phyloP scores from a whole-genome alignment of 64 coral and sea anemone genomes.

The Actinia equina region DNA sequence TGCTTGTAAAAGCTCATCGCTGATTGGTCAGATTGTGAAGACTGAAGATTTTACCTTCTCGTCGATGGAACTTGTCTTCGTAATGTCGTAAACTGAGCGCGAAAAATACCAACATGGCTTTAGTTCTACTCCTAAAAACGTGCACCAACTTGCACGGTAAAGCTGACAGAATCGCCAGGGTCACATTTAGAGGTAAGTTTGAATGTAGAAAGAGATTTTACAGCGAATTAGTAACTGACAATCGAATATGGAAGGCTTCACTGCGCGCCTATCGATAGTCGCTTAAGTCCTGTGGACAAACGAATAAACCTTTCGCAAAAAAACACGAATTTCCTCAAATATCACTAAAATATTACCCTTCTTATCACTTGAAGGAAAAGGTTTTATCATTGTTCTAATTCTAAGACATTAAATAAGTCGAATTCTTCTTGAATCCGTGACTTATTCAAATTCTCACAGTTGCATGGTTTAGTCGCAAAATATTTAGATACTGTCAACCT shows the following conservation, averaged over 20 bases:
- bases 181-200: conserved; percentile 95
- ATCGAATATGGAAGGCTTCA: conserved; percentile 2
- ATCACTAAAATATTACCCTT: background rate
- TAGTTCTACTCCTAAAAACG: conserved; percentile 92
- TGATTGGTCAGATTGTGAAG: conserved; percentile 57
- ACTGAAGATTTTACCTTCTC: conserved; percentile 49
- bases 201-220: background rate
- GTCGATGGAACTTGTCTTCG: conserved; percentile 58
- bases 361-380: background rate
- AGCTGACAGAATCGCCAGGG: conserved; percentile 90
- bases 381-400: background rate
- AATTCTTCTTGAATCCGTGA: background rate
- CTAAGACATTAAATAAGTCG: background rate
- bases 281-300: background rate
- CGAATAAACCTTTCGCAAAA: background rate
- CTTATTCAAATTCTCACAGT: conserved; percentile 19
- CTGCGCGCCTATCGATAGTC: conserved; percentile 40
- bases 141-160: conserved; percentile 93
- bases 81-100: conserved; percentile 66
- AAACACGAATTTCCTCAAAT: background rate
- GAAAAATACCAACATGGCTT: conserved; percentile 80
- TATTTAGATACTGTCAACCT: background rate
- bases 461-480: background rate
- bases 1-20: conserved; percentile 5
- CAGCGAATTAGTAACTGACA: conserved; percentile 29